Evolutionary conservation across 2,888 invertebrate genomes (phyloP).

Genomic region (Lamellibrachia columna): DNA sequence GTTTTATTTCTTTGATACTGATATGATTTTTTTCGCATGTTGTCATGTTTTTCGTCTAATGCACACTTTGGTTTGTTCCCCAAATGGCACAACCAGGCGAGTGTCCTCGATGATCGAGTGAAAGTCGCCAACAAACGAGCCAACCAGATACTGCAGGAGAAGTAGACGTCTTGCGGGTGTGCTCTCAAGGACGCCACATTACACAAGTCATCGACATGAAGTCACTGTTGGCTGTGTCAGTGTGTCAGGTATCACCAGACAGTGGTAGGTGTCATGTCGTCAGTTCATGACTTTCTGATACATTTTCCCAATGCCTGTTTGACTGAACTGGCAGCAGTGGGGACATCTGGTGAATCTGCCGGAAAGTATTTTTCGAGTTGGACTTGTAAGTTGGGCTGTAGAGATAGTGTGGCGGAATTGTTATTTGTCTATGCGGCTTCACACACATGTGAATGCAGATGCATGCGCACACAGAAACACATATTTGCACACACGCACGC

Average conservation of each 20-base stretch:
- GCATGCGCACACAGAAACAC: background rate
- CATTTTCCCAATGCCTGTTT: background rate
- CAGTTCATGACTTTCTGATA: background rate
- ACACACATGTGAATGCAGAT: background rate
- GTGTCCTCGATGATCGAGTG: constrained; percentile 53
- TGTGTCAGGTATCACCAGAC: background rate
- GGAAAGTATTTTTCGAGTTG: background rate
- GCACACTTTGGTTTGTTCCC: background rate
- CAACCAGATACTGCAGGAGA: constrained; percentile 50
- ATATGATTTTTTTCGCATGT: background rate
- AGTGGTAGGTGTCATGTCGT: background rate
- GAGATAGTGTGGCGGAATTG: background rate
- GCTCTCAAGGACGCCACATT: background rate
- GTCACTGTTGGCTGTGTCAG: background rate
- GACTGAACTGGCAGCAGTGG: background rate
- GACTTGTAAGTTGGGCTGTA: background rate
- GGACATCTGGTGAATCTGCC: background rate
- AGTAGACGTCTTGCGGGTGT: background rate
- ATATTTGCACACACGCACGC: too few relatives aligned
- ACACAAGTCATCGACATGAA: background rate
- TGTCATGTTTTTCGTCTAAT: background rate
- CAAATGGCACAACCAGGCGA: constrained; percentile 43
- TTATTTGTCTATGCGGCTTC: background rate
- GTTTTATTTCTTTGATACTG: background rate
- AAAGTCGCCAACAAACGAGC: constrained; percentile 58